Conservation (phyloP, 2,797 vertebrate genomes). For the Distichodus sexfasciatus region DNA sequence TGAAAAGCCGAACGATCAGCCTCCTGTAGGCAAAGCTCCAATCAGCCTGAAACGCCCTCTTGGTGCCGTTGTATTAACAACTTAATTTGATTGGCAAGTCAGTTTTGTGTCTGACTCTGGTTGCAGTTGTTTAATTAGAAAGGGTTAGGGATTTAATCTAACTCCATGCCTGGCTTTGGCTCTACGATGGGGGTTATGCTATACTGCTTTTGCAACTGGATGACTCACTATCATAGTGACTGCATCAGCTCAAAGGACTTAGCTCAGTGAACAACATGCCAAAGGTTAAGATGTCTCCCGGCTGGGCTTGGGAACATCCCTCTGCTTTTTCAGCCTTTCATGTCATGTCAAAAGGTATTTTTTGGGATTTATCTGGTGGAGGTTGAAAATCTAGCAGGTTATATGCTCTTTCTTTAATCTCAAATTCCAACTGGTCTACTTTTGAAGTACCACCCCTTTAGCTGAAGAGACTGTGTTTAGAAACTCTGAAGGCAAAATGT, state of each 20-base stretch:
- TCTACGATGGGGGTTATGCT: not conserved
- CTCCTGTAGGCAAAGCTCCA: slow-evolving; percentile 20
- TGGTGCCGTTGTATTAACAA: slow-evolving; percentile 26
- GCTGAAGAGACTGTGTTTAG: not conserved
- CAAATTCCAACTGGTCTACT: not conserved
- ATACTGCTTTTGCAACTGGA: slow-evolving; percentile 15
- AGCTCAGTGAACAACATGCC: not conserved
- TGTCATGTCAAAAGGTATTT: not conserved
- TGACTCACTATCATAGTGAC: slow-evolving; percentile 11
- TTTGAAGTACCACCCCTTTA: not conserved
- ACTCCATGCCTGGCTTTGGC: not conserved
- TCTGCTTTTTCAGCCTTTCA: not conserved
- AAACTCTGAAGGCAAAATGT: too few species aligned
- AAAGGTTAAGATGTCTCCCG: slow-evolving; percentile 20
- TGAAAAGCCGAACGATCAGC: slow-evolving; percentile 8
- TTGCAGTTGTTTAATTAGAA: slow-evolving; percentile 36
- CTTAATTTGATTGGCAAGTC: slow-evolving; percentile 22
- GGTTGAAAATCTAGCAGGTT: not conserved
- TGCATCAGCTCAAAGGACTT: slow-evolving; percentile 10
- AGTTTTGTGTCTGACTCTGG: slow-evolving; percentile 18
- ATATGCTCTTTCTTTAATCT: not conserved
- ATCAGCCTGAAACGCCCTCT: slow-evolving; percentile 10
- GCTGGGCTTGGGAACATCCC: slow-evolving; percentile 8
- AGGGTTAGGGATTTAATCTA: slow-evolving; percentile 31
- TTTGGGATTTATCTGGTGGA: slow-evolving; percentile 13